Evolutionary conservation across 2,888 invertebrate species (phyloP).

Genomic region (Baronia brevicornis): DNA sequence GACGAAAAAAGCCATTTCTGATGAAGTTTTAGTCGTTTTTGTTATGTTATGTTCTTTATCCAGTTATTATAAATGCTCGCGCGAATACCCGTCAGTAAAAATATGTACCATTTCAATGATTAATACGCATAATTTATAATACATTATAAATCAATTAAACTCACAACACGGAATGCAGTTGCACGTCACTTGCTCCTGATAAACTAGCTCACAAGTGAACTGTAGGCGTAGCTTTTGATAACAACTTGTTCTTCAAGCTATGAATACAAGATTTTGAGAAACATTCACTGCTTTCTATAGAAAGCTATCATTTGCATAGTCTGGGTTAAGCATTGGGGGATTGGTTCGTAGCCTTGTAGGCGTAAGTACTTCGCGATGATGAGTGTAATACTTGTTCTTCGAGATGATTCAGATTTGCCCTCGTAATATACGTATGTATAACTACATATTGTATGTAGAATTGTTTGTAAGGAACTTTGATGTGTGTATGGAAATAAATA

Average conservation of each 20-base stretch:
- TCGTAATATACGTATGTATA: background rate
- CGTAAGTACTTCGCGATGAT: too few species aligned
- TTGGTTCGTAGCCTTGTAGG: constrained; percentile 9
- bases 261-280: background rate
- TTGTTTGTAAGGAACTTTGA: too few species aligned
- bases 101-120: constrained; percentile 10
- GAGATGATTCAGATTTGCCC: too few species aligned
- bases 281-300: constrained; percentile 5
- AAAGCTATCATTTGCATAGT: constrained; percentile 14
- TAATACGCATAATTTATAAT: constrained; percentile 28
- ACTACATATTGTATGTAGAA: background rate
- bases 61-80: too few species aligned
- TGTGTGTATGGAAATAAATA: too few species aligned
- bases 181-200: constrained; percentile 29
- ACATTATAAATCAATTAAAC: constrained; percentile 41
- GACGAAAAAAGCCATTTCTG: too few species aligned
- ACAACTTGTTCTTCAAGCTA: constrained; percentile 1
- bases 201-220: constrained; percentile 16
- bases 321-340: background rate
- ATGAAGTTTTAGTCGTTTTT: too few species aligned
- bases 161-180: constrained; percentile 20
- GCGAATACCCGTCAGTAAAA: too few species aligned
- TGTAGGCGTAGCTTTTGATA: constrained; percentile 3
- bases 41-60: too few species aligned
- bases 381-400: too few species aligned